phyloP scores from a whole-genome alignment of 2,797 vertebrate species.

The Ciconia nigra region DNA sequence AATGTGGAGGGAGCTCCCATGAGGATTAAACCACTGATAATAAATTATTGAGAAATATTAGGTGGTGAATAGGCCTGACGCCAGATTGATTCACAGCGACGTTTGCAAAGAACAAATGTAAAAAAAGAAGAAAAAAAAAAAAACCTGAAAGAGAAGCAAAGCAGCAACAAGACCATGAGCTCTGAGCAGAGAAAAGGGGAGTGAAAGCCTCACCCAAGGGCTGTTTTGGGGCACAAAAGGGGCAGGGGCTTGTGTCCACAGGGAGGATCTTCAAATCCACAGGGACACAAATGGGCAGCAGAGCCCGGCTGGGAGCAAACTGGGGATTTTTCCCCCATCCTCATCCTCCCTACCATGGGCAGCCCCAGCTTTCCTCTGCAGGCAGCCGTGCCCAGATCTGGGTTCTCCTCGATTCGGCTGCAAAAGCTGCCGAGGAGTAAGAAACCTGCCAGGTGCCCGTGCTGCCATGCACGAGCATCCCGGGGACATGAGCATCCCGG shows the following conservation, averaged over 20 bases:
- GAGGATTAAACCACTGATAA: conserved; percentile 14
- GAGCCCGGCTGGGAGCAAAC: neutral
- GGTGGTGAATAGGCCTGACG: neutral
- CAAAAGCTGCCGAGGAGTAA: neutral
- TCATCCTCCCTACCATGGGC: neutral
- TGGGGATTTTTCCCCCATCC: neutral
- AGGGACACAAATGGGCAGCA: neutral
- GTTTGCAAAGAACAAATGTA: neutral
- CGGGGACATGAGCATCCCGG: rapidly evolving
- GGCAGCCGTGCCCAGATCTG: neutral
- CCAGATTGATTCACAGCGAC: neutral
- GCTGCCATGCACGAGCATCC: neutral
- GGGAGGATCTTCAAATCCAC: neutral
- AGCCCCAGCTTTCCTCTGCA: rapidly evolving
- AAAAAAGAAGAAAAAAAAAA: neutral
- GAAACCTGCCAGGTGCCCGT: rapidly evolving
- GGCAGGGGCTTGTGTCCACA: neutral
- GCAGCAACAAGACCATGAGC: rapidly evolving
- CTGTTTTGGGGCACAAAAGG: neutral
- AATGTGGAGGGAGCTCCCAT: conserved; percentile 15
- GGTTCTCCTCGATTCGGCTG: neutral
- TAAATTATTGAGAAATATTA: conserved; percentile 67
- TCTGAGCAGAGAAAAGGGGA: rapidly evolving
- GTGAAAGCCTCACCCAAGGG: neutral
- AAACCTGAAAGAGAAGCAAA: neutral